Evolutionary conservation across 1,140 invertebrate genomes (phyloP).

Genomic region (Drosophila sucinea): DNA sequence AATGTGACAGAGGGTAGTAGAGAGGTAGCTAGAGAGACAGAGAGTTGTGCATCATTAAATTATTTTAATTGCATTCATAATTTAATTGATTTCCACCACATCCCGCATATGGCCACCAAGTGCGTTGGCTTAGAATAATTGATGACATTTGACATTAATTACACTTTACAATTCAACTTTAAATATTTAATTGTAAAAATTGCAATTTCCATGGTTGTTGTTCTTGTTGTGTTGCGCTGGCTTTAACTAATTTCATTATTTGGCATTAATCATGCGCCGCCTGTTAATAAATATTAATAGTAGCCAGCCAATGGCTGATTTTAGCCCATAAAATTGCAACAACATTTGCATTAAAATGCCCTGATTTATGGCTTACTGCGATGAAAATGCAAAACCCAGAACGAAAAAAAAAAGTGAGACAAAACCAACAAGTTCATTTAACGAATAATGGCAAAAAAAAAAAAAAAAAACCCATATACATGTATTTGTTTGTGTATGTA

Average conservation of each 20-base stretch:
- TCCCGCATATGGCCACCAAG: conserved; percentile 4
- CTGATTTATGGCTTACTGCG: conserved; percentile 58
- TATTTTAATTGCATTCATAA: conserved; percentile 80
- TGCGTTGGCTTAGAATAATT: conserved; percentile 73
- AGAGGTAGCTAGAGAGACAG: background rate
- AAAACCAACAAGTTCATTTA: conserved; percentile 62
- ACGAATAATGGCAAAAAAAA: conserved; percentile 32
- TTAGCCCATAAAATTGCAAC: conserved; percentile 73
- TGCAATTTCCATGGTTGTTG: conserved; percentile 23
- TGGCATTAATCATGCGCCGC: conserved; percentile 72
- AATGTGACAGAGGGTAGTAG: background rate
- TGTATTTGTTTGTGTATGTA: background rate
- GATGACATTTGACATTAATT: conserved; percentile 74
- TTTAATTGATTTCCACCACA: conserved; percentile 68
- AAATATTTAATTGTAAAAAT: conserved; percentile 62
- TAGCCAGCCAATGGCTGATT: conserved; percentile 62
- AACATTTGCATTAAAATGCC: conserved; percentile 71
- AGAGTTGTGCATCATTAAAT: conserved; percentile 61
- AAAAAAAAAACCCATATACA: background rate
- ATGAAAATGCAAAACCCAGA: conserved; percentile 5
- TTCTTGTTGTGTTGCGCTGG: conserved; percentile 12
- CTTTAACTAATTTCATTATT: conserved; percentile 75
- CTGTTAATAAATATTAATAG: conserved; percentile 79
- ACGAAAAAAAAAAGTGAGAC: conserved; percentile 19
- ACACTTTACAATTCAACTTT: conserved; percentile 59